These are phyloP conservation scores for Bergia puertoricense DNA, from an alignment of 92 coral and sea anemone genomes.

Conservation along the genomic window DNA sequence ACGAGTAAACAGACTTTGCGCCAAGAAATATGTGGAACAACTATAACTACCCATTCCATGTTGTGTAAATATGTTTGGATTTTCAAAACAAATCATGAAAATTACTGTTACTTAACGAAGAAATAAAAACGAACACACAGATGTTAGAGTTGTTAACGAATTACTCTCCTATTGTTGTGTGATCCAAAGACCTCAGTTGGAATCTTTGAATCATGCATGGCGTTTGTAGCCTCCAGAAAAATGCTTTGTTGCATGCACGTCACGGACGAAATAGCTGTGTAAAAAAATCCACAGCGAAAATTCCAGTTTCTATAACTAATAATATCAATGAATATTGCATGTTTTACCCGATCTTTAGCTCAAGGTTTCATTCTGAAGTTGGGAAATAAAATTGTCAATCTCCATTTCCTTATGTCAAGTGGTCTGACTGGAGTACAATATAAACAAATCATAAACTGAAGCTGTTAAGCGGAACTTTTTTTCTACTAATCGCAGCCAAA, in stretches of 20 bases:
- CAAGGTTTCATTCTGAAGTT: not conserved
- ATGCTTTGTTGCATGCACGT: not conserved
- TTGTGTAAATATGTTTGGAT: not conserved
- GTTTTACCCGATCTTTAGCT: not conserved
- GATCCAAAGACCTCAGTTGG: not conserved
- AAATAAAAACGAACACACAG: not conserved
- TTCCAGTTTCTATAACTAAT: not conserved
- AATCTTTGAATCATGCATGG: not conserved
- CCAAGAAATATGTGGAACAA: not conserved
- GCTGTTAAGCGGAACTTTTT: not conserved
- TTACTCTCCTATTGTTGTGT: not conserved
- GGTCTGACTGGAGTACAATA: not conserved
- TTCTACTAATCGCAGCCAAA: not conserved
- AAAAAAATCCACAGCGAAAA: not conserved
- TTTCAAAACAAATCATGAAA: not conserved
- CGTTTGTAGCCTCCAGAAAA: constrained; percentile 23
- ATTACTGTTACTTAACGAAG: not conserved
- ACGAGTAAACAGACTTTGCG: not conserved
- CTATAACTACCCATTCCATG: not conserved
- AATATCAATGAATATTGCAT: not conserved
- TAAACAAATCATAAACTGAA: constrained; percentile 21
- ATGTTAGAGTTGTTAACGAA: not conserved
- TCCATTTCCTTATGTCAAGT: not conserved
- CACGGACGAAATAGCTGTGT: constrained; percentile 1
- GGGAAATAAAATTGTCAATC: not conserved